Conservation (phyloP, 2,113 vertebrate species). For the Coregonus clupeaformis region DNA sequence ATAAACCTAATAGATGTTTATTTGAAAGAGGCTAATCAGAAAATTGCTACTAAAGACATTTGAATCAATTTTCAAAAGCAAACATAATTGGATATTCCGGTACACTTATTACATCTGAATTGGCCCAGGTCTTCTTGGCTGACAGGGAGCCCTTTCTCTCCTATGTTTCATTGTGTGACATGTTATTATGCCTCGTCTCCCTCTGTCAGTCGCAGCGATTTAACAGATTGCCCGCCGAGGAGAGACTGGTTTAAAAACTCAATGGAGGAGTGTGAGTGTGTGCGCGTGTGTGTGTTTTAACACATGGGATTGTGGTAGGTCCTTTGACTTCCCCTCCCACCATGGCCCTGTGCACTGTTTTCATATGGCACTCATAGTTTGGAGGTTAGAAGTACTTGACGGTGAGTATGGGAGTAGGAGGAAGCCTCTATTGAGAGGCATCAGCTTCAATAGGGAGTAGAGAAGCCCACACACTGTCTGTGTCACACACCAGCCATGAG, state of each 20-base stretch:
- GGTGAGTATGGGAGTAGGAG: constrained; percentile 63
- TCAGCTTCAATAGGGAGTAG: constrained; percentile 46
- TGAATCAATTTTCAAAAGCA: constrained; percentile 75
- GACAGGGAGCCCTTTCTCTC: constrained; percentile 49
- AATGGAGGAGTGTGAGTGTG: constrained; percentile 22
- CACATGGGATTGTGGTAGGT: constrained; percentile 40
- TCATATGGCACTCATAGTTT: constrained; percentile 59
- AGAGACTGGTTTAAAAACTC: constrained; percentile 49
- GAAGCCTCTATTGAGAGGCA: constrained; percentile 47
- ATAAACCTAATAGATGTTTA: constrained; percentile 76
- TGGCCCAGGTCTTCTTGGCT: constrained; percentile 63
- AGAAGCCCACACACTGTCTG: constrained; percentile 65
- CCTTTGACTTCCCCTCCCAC: constrained; percentile 48
- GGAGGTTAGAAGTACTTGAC: constrained; percentile 62
- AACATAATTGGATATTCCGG: constrained; percentile 75
- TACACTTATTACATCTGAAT: constrained; percentile 74
- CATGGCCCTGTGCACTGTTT: constrained; percentile 45
- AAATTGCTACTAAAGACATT: constrained; percentile 77
- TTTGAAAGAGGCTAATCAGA: constrained; percentile 76
- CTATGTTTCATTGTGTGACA: constrained; percentile 60
- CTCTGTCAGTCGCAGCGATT: constrained; percentile 62
- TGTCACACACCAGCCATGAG: constrained; percentile 51
- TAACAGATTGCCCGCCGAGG: constrained; percentile 59
- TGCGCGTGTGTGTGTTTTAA: constrained; percentile 12
- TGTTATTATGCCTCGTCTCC: constrained; percentile 67